phyloP scores from a whole-genome alignment of 2,888 invertebrate genomes.

The Therioaphis trifolii region DNA sequence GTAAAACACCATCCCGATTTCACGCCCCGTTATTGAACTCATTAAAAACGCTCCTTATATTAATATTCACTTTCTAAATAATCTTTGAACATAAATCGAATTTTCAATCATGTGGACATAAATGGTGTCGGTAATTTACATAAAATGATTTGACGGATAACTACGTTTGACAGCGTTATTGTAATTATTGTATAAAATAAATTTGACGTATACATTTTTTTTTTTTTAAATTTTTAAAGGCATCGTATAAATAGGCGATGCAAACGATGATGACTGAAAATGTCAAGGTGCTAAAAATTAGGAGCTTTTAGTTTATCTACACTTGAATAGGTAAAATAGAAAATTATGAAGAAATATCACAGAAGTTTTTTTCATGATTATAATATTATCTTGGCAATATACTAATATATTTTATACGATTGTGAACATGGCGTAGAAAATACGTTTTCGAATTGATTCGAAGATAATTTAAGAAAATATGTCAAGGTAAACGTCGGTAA shows the following conservation, averaged over 20 bases:
- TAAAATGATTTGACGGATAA: not conserved
- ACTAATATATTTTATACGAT: no score
- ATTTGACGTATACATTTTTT: no score
- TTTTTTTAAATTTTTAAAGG: not conserved
- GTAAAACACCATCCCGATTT: no score
- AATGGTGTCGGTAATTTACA: not conserved
- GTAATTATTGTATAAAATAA: not conserved
- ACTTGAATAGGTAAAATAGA: no score
- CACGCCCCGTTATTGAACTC: not conserved
- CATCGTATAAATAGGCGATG: not conserved
- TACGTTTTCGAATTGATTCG: no score
- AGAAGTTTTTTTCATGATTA: no score
- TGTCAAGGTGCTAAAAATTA: not conserved
- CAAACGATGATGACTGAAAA: not conserved
- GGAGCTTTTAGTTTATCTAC: not conserved
- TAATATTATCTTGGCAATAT: no score
- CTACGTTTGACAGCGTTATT: not conserved
- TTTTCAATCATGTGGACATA: not conserved
- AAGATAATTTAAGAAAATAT: no score
- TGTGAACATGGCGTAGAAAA: no score
- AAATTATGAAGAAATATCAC: no score
- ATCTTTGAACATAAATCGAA: constrained; percentile 5
- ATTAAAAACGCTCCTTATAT: constrained; percentile 6
- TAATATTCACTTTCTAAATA: constrained; percentile 24
- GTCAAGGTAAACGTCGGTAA: no score